Evolutionary conservation across 2,113 vertebrate genomes (phyloP).

Genomic region (Spea bombifrons): DNA sequence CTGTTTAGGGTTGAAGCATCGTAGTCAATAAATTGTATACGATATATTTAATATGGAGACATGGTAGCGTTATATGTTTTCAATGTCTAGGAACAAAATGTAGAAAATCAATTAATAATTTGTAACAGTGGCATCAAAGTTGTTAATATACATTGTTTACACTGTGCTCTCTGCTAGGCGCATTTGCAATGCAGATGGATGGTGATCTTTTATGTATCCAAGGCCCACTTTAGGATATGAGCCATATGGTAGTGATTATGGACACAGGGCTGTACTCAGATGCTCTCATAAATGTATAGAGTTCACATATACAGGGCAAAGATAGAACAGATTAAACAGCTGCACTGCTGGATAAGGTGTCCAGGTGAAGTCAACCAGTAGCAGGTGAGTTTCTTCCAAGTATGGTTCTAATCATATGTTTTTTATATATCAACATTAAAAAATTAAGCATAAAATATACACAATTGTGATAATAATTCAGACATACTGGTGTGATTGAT

Average conservation of each 20-base stretch:
- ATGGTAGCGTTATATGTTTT: no score
- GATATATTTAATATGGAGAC: no score
- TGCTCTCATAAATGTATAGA: slow-evolving; percentile 7
- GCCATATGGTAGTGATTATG: slow-evolving; percentile 9
- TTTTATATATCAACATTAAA: not conserved
- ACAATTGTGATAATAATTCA: no score
- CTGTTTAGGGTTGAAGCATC: not conserved
- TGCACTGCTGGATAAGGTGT: slow-evolving; percentile 9
- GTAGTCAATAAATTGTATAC: no score
- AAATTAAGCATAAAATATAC: no score
- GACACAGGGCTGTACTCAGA: not conserved
- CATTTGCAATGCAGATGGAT: not conserved
- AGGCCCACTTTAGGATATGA: not conserved
- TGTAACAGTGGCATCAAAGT: not conserved
- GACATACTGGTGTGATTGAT: no score
- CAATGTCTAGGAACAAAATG: no score
- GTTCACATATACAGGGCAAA: slow-evolving; percentile 5
- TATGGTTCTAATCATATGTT: slow-evolving; percentile 6
- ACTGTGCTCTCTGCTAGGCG: not conserved
- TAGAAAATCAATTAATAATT: not conserved
- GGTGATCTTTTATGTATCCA: slow-evolving; percentile 4
- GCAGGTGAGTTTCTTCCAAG: slow-evolving; percentile 1
- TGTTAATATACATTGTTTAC: not conserved
- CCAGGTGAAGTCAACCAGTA: slow-evolving; percentile 24
- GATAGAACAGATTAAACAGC: slow-evolving; percentile 19